These are phyloP conservation scores for Drosophila tsacasi DNA, from an alignment of 1,140 invertebrate genomes.

Conservation along the genomic window DNA sequence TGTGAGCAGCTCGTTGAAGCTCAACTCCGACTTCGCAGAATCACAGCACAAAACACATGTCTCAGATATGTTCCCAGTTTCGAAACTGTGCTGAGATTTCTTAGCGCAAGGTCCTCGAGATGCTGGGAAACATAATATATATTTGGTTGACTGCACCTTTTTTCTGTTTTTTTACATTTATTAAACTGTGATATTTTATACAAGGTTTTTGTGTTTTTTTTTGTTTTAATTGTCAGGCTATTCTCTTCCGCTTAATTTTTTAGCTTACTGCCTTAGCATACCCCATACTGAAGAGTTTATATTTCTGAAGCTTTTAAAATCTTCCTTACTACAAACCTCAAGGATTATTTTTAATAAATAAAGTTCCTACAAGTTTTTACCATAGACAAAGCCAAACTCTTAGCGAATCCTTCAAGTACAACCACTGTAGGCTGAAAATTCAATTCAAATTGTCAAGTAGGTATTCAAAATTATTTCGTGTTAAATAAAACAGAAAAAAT, in stretches of 20 bases:
- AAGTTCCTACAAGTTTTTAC: not conserved
- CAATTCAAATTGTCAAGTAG: conserved; percentile 1
- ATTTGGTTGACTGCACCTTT: not conserved
- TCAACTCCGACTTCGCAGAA: not conserved
- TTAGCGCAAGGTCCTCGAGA: not conserved
- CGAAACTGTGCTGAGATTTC: not conserved
- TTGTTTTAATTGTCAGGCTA: not conserved
- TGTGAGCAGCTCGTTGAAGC: conserved; percentile 20
- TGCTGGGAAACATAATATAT: not conserved
- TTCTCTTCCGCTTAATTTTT: too few relatives aligned
- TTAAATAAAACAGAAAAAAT: conserved; percentile 24
- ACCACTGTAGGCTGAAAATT: not conserved
- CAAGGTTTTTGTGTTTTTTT: not conserved
- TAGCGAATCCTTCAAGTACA: not conserved
- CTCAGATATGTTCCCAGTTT: not conserved
- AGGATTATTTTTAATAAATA: not conserved
- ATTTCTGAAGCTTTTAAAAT: not conserved
- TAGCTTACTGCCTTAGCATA: not conserved
- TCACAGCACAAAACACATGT: too few relatives aligned
- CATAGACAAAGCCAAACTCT: not conserved
- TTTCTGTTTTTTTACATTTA: not conserved
- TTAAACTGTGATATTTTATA: conserved; percentile 1
- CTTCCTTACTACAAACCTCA: not conserved
- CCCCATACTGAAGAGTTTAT: not conserved
- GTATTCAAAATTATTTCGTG: conserved; percentile 11